Base-by-base conservation (phyloP, 1,140 invertebrate genomes). In the Linepithema humile region DNA sequence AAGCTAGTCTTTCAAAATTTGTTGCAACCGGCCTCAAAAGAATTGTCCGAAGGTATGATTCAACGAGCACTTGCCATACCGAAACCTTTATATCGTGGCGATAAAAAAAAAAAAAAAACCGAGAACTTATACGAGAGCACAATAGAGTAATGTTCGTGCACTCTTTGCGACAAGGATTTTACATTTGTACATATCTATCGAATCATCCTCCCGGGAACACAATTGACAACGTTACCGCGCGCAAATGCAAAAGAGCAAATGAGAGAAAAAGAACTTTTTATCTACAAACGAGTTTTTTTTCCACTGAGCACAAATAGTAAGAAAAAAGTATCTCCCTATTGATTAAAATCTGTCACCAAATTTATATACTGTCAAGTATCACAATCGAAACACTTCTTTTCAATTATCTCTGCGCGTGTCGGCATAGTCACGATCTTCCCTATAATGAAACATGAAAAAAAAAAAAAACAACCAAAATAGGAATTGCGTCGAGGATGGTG, bases 391-490 rank as follows among this genome's bases (percentile, higher is more conserved):
- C 53, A 69, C 10, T 65, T 5, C 29, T 77, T 38, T 83, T 84
- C 48, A 53, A 83, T 88, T 40, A 82, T 60, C 40, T 70, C 69
- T 87, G 60, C 77, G 75, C 87, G 60, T 89, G 10, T 45, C 82
- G 82, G 60, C 64, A 86, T 77, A 87, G 88, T 89, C 82, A 89
- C 85, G 85, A 88, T 88, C 85, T 89, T 89, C 82, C 84, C 88
- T 60, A 82, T 69, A 62, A 86, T 77, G 48, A 74, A 74, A 53
- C n/a, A 80, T 57, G 73, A 59, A 43, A 32, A 72, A 20, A 55
- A 10, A 53, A 38, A 67, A 53, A 70, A 43, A 65, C n/a, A n/a
- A n/a, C n/a, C n/a, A 43, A 65, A 85, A 84, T 73, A 88, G 88
- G 85, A 89, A 89, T 89, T 87, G 72, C 82, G 85, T 84, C 75